phyloP scores from a whole-genome alignment of 2,113 vertebrate genomes.

The Hemichromis elongatus region DNA sequence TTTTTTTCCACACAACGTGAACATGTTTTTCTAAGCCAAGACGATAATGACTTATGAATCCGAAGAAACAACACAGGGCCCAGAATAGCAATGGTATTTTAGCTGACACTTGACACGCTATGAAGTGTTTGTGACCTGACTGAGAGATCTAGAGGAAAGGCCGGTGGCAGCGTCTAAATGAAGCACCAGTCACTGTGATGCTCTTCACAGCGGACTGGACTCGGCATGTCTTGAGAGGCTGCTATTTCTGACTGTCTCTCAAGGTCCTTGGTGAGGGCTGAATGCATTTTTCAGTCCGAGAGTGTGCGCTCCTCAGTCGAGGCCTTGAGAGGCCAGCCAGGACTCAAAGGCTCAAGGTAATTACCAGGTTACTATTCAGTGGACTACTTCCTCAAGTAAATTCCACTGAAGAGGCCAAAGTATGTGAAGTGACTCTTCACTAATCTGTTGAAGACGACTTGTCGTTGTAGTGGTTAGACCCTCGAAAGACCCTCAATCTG shows the following conservation, averaged over 20 bases:
- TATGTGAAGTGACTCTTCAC: constrained; percentile 8
- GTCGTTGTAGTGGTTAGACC: not conserved
- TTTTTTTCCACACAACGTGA: not conserved
- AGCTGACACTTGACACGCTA: constrained; percentile 29
- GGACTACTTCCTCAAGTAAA: constrained; percentile 2
- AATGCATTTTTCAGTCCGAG: not conserved
- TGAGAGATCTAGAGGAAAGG: constrained; percentile 8
- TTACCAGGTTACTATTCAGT: constrained; percentile 36
- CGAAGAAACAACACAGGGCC: not conserved
- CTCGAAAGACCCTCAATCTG: not conserved
- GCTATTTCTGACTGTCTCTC: constrained; percentile 45
- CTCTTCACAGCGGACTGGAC: constrained; percentile 21
- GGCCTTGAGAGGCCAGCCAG: constrained; percentile 8
- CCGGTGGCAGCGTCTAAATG: constrained; percentile 29
- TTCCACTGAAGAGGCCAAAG: not conserved
- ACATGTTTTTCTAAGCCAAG: not conserved
- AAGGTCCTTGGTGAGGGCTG: constrained; percentile 19
- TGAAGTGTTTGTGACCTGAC: constrained; percentile 49
- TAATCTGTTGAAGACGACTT: not conserved
- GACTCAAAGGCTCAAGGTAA: constrained; percentile 23
- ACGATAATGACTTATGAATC: constrained; percentile 16
- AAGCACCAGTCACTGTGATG: constrained; percentile 18
- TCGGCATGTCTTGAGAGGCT: constrained; percentile 19
- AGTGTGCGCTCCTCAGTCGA: not conserved
- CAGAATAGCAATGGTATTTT: constrained; percentile 24